Evolutionary conservation across 2,888 invertebrate genomes (phyloP).

Genomic region (Gymnosoma rotundatum): DNA sequence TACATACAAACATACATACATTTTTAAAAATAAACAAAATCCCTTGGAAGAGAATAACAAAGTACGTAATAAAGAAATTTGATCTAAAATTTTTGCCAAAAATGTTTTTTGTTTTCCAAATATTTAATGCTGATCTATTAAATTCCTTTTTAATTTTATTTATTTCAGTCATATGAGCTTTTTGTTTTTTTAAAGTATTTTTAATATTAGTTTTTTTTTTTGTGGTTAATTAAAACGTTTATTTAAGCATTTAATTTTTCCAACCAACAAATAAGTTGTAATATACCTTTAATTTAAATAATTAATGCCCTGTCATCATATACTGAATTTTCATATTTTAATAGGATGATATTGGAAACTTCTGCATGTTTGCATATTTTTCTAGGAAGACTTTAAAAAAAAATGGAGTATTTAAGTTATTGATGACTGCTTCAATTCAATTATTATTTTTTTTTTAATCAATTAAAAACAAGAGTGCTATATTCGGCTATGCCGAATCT

Average conservation of each 20-base stretch:
- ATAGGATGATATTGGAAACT: conserved; percentile 14
- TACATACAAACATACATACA: too few species aligned
- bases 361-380: not conserved
- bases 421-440: too few species aligned
- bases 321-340: conserved; percentile 24
- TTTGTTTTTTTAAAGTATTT: too few species aligned
- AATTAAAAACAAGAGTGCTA: too few species aligned
- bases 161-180: too few species aligned
- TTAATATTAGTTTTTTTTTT: not conserved
- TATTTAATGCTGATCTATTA: conserved; percentile 38
- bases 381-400: too few species aligned
- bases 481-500: too few species aligned
- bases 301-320: conserved; percentile 29
- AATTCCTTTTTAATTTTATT: conserved; percentile 18
- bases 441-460: too few species aligned
- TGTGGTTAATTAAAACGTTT: not conserved
- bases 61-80: conserved; percentile 5
- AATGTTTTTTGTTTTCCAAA: not conserved
- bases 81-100: conserved; percentile 34
- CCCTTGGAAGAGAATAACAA: too few species aligned
- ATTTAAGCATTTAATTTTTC: not conserved
- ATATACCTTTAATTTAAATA: conserved; percentile 11
- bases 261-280: not conserved
- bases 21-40: not conserved
- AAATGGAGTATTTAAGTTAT: too few species aligned